Base-by-base conservation (phyloP, 1,140 invertebrate species). In the Apis mellifera region DNA sequence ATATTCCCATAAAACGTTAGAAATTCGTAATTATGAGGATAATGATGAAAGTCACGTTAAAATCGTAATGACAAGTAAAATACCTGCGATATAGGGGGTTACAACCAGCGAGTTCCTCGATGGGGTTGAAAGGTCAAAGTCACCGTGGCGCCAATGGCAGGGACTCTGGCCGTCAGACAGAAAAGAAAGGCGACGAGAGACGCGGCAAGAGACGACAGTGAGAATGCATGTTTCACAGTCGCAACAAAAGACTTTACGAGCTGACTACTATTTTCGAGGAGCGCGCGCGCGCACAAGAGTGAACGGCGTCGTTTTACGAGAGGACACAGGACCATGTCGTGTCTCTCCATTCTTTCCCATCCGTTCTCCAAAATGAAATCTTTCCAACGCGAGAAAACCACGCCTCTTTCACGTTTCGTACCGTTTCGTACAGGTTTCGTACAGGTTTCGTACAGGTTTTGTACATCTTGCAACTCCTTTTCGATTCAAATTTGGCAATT, bases 211-310 rank as follows among this genome's bases (percentile, higher is more conserved):
- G 71, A 68, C 73, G 68, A 62, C 50, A 70, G 48, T 72, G 72
- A 82, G 79, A 82, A 84, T 81, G 70, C 54, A 50, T 42, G 69
- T 52, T 69, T 85, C 81, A 77, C 78, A 64, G 60, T 54, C 19
- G 59, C 76, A 79, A 86, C 74, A 79, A 77, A 86, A 83, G 62
- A 77, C 79, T 86, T 86, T 85, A 86, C 75, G 84, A 87, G 73
- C 32, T 48, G 54, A 65, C 70, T 71, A 80, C 76, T 87, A 86
- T 87, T 87, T 87, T 87, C 72, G 84, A 69, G 76, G 50, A 73
- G 60, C 42, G 73, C 65, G 78, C 85, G 64, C 75, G 62, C 52
- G 75, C 65, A 13, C 73, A n/a, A 42, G 50, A n/a, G 19, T 32
- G 60, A 78, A 78, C 57, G 70, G n/a, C 71, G 65, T 54, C 26